A percentile compares a stretch with the other conserved stretches of the same genome.
phyloP scores from a whole-genome alignment of 2,888 invertebrate species.

The Sinopyrophorus schimmeli region DNA sequence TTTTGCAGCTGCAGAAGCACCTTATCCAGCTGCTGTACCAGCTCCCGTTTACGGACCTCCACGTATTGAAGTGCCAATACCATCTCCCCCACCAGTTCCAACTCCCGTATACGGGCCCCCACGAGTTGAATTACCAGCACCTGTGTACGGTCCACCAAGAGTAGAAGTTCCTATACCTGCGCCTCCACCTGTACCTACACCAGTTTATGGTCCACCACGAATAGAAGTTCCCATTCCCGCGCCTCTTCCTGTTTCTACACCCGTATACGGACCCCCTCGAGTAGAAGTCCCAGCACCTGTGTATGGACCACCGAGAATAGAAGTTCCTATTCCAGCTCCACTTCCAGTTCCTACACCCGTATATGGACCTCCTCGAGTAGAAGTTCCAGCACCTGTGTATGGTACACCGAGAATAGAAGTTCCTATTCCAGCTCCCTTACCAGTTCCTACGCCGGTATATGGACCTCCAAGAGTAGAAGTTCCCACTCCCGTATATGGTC shows the following conservation, averaged over 20 bases:
- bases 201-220: no score
- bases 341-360: neutral
- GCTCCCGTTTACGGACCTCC: slow-evolving; percentile 7
- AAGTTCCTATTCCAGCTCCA: neutral
- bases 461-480: neutral
- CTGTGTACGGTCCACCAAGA: no score
- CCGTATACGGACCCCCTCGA: no score
- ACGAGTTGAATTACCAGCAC: no score
- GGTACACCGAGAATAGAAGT: neutral
- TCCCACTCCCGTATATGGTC: neutral
- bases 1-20: neutral
- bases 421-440: neutral
- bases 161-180: no score
- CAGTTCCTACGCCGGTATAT: neutral
- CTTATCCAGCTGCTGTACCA: neutral
- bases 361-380: neutral
- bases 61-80: slow-evolving; percentile 1
- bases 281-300: no score
- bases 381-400: neutral
- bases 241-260: no score
- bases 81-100: neutral
- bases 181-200: no score
- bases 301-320: no score
- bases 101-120: no score
- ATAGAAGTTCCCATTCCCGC: no score